Evolutionary conservation across 2,888 invertebrate genomes (phyloP), one percentile per base, ranked within the genome.

Genomic region (Bombylius major): DNA sequence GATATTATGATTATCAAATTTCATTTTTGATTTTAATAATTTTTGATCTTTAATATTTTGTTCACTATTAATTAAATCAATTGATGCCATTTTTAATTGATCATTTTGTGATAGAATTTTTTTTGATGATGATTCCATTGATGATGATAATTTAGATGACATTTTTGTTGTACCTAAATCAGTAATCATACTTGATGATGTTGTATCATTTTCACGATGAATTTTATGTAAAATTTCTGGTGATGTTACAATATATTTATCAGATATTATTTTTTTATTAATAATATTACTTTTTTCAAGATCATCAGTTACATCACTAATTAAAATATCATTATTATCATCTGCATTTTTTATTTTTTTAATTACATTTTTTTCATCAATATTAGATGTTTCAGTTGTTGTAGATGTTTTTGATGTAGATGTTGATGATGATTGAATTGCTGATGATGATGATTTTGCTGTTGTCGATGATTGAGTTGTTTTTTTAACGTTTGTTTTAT

Each of bases 341-440:
- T 36, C 36, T 8, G 3, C 36, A 33, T 23, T 23, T 23, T 23
- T 23, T 23, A 23, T 23, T 3, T 23, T 23, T 23, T 23, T 23
- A 23, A 23, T 23, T 23, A 23, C 23, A 23, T 23, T 23, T 23
- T 23, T 23, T 23, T 3, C 36, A 36, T 6, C 36, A 36, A 9
- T 9, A 3, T 9, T 36, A 36, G 36, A 23, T 23, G 23, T 36
- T 9, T 2, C 6, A 36, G 36, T 36, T 9, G 36, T 36, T 6
- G 49, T 36, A 44, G 48, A 42, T 23, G 47, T 47, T 12, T 47
- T 51, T 75, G 5, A 77, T 72, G 56, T 77, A 79, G 58, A 80
- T 77, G 62, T 76, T 78, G 66, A 77, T 77, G 63, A 78, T 73
- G 63, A 42, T 56, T 12, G 55, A 49, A 63, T 72, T 70, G 63